Evolutionary conservation across 2,113 vertebrate species (phyloP).

Genomic region (Stomatorhinus ivindoensis): DNA sequence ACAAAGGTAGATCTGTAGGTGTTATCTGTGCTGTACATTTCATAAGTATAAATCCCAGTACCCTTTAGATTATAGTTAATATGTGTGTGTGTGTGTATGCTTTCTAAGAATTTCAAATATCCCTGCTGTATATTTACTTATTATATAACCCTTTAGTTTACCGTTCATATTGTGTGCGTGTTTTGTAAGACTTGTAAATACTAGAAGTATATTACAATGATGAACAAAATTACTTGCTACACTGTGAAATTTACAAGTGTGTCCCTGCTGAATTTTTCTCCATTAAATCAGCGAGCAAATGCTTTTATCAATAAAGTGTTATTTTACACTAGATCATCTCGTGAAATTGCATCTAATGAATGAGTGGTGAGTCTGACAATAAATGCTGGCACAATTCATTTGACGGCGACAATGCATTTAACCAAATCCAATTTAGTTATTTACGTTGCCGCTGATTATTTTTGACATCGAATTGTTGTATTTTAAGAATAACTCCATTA

Average conservation of each 20-base stretch:
- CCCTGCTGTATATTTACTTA: background rate
- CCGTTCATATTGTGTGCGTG: background rate
- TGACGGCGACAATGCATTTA: background rate
- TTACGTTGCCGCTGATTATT: background rate
- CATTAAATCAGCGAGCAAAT: background rate
- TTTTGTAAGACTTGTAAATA: background rate
- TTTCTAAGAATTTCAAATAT: background rate
- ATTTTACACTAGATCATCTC: background rate
- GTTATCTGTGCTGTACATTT: background rate
- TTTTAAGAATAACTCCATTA: background rate
- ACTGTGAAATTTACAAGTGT: background rate
- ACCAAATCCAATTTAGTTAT: background rate
- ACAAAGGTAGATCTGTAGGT: background rate
- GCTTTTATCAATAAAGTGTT: background rate
- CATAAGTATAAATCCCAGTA: background rate
- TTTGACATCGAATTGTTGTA: background rate
- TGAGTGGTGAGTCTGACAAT: background rate
- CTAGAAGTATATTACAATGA: background rate
- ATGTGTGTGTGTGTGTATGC: background rate
- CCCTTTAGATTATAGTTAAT: background rate
- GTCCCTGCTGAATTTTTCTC: background rate
- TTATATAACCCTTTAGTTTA: background rate
- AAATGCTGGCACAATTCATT: background rate
- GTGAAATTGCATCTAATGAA: conserved; percentile 5
- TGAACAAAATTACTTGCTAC: background rate